Base-by-base conservation (phyloP, 2,113 vertebrate species). In the Muscicapa adusta region DNA sequence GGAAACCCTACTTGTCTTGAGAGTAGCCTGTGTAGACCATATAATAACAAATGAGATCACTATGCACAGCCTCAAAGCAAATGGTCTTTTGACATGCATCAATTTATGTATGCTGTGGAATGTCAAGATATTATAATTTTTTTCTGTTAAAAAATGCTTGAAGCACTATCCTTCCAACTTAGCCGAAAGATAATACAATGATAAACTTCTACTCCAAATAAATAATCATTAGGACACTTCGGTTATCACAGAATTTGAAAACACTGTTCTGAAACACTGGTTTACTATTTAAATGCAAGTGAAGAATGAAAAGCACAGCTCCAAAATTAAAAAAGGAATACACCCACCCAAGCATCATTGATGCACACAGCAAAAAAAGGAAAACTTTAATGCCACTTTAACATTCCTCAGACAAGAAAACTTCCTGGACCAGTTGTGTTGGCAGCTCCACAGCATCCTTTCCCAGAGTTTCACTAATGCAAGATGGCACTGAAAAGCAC, bases 31-130 rank as follows among this genome's bases (percentile, higher is more conserved):
- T 61, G 45, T 61, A 77, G 63, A 93, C 31, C 65, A 74, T 75
- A 75, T 84, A 71, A 60, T 71, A 95, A 93, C 79, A 90, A 96
- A 95, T 90, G 60, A 96, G 56, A 88, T 94, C 75, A 94, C 91
- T 85, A 94, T 34, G 48, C 6, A 2, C 48, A 92, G 88, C 93
- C 90, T 91, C 0, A 16, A 90, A 95, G 93, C 76, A 95, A 94
- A 88, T 61, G 57, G 45, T 84, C 93, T 71, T 94, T 42, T 93
- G 82, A 90, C 76, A 79, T 94, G 45, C 76, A 85, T 78, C 85
- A 75, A 78, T 90, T 65, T 65, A 74, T 54, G 70, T 38, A 54
- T 2, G 3, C 31, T 4, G 1, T 16, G 28, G 43, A 84, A 93
- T 74, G 24, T 31, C 56, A 80, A 94, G 56, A 74, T 86, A 79